phyloP scores from a whole-genome alignment of 2,888 invertebrate species.

The Xestia xanthographa region DNA sequence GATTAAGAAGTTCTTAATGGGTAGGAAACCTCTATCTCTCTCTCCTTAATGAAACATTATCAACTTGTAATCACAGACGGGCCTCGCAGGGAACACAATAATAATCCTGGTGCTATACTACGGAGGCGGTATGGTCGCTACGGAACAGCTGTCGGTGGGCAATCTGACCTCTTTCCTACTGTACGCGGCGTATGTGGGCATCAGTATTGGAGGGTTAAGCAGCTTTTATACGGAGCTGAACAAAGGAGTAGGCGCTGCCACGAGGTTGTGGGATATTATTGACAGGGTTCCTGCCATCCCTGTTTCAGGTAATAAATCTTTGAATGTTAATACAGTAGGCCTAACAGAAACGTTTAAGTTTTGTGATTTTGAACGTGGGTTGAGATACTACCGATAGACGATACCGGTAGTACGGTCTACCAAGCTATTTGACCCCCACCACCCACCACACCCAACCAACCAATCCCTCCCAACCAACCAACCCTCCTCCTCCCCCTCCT shows the following conservation, averaged over 20 bases:
- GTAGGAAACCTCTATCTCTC: background rate
- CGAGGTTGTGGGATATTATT: slow-evolving; percentile 96
- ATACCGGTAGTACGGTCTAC: too few species aligned
- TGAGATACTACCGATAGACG: too few species aligned
- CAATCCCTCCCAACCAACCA: too few species aligned
- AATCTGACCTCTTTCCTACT: slow-evolving; percentile 97
- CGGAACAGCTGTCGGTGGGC: slow-evolving; percentile 95
- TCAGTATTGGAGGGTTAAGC: slow-evolving; percentile 97
- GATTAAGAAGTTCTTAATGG: background rate
- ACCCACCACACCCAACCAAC: too few species aligned
- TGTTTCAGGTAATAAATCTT: slow-evolving; percentile 89
- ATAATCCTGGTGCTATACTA: slow-evolving; percentile 97
- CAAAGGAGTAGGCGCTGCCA: slow-evolving; percentile 97
- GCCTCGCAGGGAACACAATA: slow-evolving; percentile 97
- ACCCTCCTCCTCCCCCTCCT: too few species aligned
- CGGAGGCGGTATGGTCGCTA: slow-evolving; percentile 96
- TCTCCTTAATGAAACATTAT: slow-evolving; percentile 21
- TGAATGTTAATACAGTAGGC: background rate
- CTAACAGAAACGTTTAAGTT: background rate
- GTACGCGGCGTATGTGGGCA: slow-evolving; percentile 98
- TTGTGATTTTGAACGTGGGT: background rate
- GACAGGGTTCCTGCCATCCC: slow-evolving; percentile 95
- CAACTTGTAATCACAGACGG: slow-evolving; percentile 90
- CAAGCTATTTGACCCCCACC: too few species aligned
- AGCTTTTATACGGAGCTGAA: slow-evolving; percentile 98